Percentiles rank a stretch among this genome's conserved stretches.
These are phyloP conservation scores for Lysiphlebus fabarum DNA, from an alignment of 1,140 invertebrate species.

Conservation along the genomic window DNA sequence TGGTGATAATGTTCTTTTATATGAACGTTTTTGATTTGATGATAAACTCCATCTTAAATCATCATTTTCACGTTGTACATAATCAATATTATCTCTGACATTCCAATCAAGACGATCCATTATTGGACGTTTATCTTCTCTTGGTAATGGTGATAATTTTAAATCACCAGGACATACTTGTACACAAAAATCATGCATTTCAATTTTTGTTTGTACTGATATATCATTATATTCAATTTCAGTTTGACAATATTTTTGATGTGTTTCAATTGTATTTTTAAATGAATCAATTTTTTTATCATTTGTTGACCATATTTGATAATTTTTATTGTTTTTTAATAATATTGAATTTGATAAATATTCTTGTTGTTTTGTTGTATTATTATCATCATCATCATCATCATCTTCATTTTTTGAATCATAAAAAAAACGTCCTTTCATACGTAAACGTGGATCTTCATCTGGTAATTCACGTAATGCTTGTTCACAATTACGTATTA, in stretches of 20 bases:
- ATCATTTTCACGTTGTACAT: constrained; percentile 36
- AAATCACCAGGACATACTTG: constrained; percentile 43
- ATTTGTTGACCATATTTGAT: constrained; percentile 45
- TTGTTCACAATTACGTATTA: constrained; percentile 47
- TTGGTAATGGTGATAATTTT: constrained; percentile 10
- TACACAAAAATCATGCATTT: constrained; percentile 30
- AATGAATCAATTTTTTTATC: constrained; percentile 18
- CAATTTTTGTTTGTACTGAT: constrained; percentile 31
- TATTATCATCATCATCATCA: constrained; percentile 23
- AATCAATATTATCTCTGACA: constrained; percentile 41
- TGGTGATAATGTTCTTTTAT: constrained; percentile 28
- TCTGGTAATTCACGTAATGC: constrained; percentile 45
- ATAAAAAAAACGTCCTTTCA: constrained; percentile 52
- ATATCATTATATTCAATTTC: constrained; percentile 36
- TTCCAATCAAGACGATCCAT: constrained; percentile 49
- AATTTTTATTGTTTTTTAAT: constrained; percentile 38
- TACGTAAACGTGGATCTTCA: constrained; percentile 51
- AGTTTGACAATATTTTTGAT: constrained; percentile 52
- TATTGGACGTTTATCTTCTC: constrained; percentile 42
- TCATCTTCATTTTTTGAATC: constrained; percentile 37
- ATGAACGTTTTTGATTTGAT: constrained; percentile 40
- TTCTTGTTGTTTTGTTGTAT: constrained; percentile 21
- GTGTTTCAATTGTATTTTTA: constrained; percentile 33
- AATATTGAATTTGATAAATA: constrained; percentile 46
- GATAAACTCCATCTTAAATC: constrained; percentile 45